These are phyloP conservation scores for Stegodyphus mimosarum DNA, from an alignment of 1,140 invertebrate genomes.

Conservation along the genomic window DNA sequence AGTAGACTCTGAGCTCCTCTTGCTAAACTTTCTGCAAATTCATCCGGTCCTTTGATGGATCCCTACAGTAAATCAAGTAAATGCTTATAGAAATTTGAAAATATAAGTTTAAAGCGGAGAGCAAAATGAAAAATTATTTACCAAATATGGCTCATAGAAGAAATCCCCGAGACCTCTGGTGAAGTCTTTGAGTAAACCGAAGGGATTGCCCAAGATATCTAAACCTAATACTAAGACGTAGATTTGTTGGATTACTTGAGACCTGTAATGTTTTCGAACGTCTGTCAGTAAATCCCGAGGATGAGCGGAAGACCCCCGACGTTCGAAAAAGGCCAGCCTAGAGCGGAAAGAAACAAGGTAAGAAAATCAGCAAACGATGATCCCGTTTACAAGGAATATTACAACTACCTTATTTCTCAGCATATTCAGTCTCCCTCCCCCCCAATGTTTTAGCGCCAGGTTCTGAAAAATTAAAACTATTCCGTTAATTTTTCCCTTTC, in stretches of 20 bases:
- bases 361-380: too few relatives aligned
- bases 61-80: constrained; percentile 69
- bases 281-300: constrained; percentile 84
- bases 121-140: not conserved
- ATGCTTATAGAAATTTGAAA: not conserved
- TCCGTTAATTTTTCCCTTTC: too few relatives aligned
- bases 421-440: too few relatives aligned
- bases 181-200: constrained; percentile 92
- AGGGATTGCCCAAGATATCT: constrained; percentile 99
- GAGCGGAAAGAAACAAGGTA: constrained; percentile 73
- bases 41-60: constrained; percentile 95
- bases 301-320: constrained; percentile 88
- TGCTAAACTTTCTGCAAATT: constrained; percentile 95
- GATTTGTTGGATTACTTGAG: constrained; percentile 85
- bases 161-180: constrained; percentile 96
- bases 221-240: constrained; percentile 97
- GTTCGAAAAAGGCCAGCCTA: constrained; percentile 96
- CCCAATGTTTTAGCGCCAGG: too few relatives aligned
- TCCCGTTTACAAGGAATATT: too few relatives aligned
- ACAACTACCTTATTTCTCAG: too few relatives aligned
- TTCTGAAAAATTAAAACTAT: too few relatives aligned
- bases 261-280: constrained; percentile 87
- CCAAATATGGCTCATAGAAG: constrained; percentile 96
- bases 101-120: too few relatives aligned
- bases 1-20: constrained; percentile 75